These are phyloP conservation scores for Prorops nasuta DNA, from an alignment of 1,140 invertebrate species.

Conservation along the genomic window DNA sequence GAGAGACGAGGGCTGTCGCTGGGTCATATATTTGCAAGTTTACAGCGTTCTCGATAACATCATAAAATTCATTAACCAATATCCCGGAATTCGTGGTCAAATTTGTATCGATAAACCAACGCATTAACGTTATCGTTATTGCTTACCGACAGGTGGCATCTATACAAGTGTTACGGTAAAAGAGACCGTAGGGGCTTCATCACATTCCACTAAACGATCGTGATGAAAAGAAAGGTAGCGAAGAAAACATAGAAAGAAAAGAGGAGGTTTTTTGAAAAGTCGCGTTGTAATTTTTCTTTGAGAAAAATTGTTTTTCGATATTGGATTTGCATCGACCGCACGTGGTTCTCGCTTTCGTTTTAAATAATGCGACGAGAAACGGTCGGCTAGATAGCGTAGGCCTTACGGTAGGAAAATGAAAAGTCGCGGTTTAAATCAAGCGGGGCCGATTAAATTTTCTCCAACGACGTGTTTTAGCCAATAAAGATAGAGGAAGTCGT, in stretches of 20 bases:
- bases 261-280: conserved; percentile 36
- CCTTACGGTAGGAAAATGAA: too few relatives aligned
- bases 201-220: conserved; percentile 29
- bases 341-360: conserved; percentile 36
- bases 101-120: conserved; percentile 22
- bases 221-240: conserved; percentile 35
- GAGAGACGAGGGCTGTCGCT: too few relatives aligned
- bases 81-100: conserved; percentile 9
- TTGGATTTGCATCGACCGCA: conserved; percentile 46
- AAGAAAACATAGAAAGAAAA: too few relatives aligned
- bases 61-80: conserved; percentile 29
- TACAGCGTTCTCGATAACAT: too few relatives aligned
- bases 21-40: too few relatives aligned
- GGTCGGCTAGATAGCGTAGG: too few relatives aligned
- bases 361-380: conserved; percentile 35
- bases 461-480: neutral
- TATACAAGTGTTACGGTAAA: too few relatives aligned
- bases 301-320: conserved; percentile 55
- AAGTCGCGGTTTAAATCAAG: too few relatives aligned
- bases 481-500: neutral
- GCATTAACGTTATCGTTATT: conserved; percentile 35
- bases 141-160: too few relatives aligned
- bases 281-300: conserved; percentile 41
- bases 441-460: too few relatives aligned
- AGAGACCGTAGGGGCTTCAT: conserved; percentile 27